Base-by-base conservation (phyloP, 2,797 vertebrate species). In the Dryobates pubescens region DNA sequence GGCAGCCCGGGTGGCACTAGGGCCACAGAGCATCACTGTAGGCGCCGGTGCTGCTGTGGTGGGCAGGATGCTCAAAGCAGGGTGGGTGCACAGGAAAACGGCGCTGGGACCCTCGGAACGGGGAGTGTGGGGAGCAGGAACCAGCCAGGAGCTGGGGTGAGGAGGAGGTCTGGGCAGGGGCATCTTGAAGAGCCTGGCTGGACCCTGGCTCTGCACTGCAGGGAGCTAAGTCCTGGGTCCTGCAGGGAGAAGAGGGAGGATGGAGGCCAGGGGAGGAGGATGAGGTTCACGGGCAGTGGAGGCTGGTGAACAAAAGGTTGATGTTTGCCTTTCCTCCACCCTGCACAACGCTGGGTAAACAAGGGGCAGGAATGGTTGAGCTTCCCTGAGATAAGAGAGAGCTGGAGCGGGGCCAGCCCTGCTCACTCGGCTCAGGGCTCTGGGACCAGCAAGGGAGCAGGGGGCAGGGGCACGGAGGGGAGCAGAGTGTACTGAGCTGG, bases 271-370 rank as follows among this genome's bases (percentile, higher is more conserved):
- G 62, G 56, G 57, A 77, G 71, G 47, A 67, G 62, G 43, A 61
- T 1, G 19, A 43, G 54, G 72, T 10, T 73, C 22, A 10, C 3
- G 7, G 88, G 45, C 65, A 82, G 26, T 34, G 54, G 63, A 45
- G 30, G 74, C 30, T 36, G 38, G n/a, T 14, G 74, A 94, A 92
- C 89, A 93, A 93, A 95, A 73, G 95, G 58, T 17, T 29, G 19
- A 22, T 95, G 88, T 96, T 96, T 96, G 86, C 75, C 49, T 92
- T 95, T 65, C 58, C 88, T 83, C 88, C 82, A 10, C 68, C 86
- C 82, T 56, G 61, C n/a, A 8, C 76, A 78, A 62, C 38, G 8
- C 79, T 27, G 75, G 57, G 82, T 94, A 96, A 95, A 93, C 87
- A 95, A 76, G 69, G 84, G 2, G 23, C 80, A 75, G 84, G 41